A percentile compares a stretch with the other conserved stretches of the same genome.
phyloP scores from a whole-genome alignment of 2,797 vertebrate genomes.

The Lindbergichthys nudifrons region DNA sequence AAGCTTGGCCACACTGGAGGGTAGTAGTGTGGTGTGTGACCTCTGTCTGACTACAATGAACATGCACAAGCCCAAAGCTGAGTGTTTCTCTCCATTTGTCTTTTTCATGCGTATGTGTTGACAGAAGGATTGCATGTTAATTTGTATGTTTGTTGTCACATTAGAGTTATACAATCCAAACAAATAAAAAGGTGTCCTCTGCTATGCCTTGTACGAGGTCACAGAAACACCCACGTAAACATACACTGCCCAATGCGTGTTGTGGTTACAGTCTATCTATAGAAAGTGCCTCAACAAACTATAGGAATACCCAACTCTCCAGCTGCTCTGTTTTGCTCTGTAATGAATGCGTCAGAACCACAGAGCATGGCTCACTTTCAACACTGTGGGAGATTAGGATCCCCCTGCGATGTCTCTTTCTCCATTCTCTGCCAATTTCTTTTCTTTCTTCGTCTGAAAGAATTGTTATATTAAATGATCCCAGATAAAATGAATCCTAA shows the following conservation, averaged over 20 bases:
- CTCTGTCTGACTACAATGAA: slow-evolving; percentile 43
- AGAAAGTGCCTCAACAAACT: slow-evolving; percentile 42
- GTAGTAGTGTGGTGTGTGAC: slow-evolving; percentile 37
- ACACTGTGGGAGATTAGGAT: slow-evolving; percentile 47
- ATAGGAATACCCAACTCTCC: slow-evolving; percentile 46
- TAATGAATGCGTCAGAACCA: slow-evolving; percentile 52
- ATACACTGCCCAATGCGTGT: slow-evolving; percentile 18
- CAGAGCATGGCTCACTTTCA: slow-evolving; percentile 52
- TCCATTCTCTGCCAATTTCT: slow-evolving; percentile 27
- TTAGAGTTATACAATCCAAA: slow-evolving; percentile 50
- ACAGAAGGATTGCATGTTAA: slow-evolving; percentile 68
- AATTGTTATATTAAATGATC: slow-evolving; percentile 12
- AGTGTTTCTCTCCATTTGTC: slow-evolving; percentile 58
- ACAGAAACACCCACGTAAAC: not conserved
- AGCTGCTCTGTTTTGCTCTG: slow-evolving; percentile 53
- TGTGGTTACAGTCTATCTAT: slow-evolving; percentile 44
- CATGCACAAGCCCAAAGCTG: slow-evolving; percentile 28
- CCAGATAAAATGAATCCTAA: slow-evolving; percentile 26
- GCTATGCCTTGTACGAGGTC: slow-evolving; percentile 8
- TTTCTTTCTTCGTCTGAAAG: slow-evolving; percentile 31
- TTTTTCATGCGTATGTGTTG: slow-evolving; percentile 51
- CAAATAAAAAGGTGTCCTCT: slow-evolving; percentile 40
- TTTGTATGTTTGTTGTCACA: slow-evolving; percentile 64
- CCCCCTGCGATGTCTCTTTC: slow-evolving; percentile 27
- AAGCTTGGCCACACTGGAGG: slow-evolving; percentile 34